phyloP scores from a whole-genome alignment of 2,888 invertebrate genomes.

The Tigriopus californicus region DNA sequence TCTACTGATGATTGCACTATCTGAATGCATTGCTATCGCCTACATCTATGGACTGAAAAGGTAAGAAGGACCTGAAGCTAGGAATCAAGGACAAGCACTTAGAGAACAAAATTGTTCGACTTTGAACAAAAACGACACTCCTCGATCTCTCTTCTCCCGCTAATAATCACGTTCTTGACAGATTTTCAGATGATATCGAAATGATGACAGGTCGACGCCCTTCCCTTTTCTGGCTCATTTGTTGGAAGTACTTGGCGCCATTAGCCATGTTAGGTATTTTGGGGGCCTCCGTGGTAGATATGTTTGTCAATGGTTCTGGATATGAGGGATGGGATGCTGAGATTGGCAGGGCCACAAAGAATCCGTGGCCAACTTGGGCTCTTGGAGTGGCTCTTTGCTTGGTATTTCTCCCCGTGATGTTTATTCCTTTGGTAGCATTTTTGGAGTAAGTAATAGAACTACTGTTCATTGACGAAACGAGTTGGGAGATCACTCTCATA shows the following conservation, averaged over 20 bases:
- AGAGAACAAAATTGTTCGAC: neutral
- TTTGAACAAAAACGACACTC: neutral
- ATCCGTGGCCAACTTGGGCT: neutral
- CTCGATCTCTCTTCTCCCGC: neutral
- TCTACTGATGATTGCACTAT: slow-evolving; percentile 73
- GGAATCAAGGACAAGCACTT: neutral
- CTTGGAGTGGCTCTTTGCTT: neutral
- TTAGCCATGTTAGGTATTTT: slow-evolving; percentile 70
- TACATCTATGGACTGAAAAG: slow-evolving; percentile 81
- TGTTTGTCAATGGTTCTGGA: slow-evolving; percentile 56
- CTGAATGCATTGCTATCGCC: slow-evolving; percentile 76
- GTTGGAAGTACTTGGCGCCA: slow-evolving; percentile 86
- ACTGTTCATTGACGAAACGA: neutral
- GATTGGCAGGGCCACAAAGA: neutral
- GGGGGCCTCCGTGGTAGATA: slow-evolving; percentile 58
- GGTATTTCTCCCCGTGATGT: neutral
- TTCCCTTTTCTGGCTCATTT: slow-evolving; percentile 72
- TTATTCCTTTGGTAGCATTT: neutral
- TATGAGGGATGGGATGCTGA: slow-evolving; percentile 33
- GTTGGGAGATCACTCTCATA: no score
- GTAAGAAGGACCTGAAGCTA: slow-evolving; percentile 30
- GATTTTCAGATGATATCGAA: slow-evolving; percentile 83
- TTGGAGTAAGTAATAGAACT: neutral
- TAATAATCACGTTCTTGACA: slow-evolving; percentile 24
- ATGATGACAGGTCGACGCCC: slow-evolving; percentile 81